These are phyloP conservation scores for Leptoclinus maculatus DNA, from an alignment of 2,797 vertebrate genomes.

Conservation along the genomic window DNA sequence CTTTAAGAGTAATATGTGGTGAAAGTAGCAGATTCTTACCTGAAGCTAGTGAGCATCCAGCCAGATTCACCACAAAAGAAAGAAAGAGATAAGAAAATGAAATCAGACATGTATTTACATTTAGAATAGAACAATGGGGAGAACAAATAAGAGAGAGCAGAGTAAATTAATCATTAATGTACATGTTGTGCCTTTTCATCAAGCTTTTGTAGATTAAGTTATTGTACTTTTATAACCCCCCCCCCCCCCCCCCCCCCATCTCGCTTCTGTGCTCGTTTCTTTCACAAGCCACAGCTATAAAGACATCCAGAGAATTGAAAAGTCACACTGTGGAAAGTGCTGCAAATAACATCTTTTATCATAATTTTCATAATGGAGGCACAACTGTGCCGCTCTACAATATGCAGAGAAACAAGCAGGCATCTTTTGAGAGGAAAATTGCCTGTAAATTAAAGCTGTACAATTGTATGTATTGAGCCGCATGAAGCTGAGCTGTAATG, in stretches of 20 bases:
- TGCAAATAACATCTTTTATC: constrained; percentile 43
- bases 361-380: constrained; percentile 46
- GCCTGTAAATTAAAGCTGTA: constrained; percentile 50
- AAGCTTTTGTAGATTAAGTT: constrained; percentile 15
- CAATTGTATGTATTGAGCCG: constrained; percentile 41
- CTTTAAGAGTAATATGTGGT: constrained; percentile 2
- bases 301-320: constrained; percentile 21
- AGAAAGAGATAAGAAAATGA: constrained; percentile 17
- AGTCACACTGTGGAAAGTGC: constrained; percentile 23
- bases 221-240: constrained; percentile 11
- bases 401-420: constrained; percentile 32
- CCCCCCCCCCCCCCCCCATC: not conserved
- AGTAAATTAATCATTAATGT: not conserved
- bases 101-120: constrained; percentile 9
- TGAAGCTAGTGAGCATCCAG: constrained; percentile 85
- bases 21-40: constrained; percentile 77
- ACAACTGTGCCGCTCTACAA: constrained; percentile 28
- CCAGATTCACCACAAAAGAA: not conserved
- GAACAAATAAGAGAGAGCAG: constrained; percentile 1
- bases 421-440: constrained; percentile 46
- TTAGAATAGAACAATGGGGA: constrained; percentile 21
- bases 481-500: constrained; percentile 42
- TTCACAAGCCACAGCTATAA: constrained; percentile 12
- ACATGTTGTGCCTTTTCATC: constrained; percentile 9
- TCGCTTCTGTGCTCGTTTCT: not conserved